These are phyloP conservation scores for Torymus texanus DNA, from an alignment of 2,888 invertebrate species.

Conservation along the genomic window DNA sequence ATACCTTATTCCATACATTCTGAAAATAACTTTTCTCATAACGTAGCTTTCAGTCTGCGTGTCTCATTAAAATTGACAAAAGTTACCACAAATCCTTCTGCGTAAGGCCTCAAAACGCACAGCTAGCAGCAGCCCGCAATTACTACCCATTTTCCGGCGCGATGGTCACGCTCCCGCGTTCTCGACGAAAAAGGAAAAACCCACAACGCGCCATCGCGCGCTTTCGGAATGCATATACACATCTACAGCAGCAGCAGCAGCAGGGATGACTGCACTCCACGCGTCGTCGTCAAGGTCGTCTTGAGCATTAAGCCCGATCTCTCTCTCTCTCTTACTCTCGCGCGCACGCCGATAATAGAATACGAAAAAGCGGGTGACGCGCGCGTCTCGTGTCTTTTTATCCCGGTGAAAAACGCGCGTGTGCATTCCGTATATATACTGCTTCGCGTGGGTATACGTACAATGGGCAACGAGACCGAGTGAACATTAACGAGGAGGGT, in stretches of 20 bases:
- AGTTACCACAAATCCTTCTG: background rate
- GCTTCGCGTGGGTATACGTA: background rate
- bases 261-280: conserved; percentile 16
- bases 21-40: too few species aligned
- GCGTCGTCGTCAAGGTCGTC: conserved; percentile 38
- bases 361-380: conserved; percentile 3
- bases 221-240: too few species aligned
- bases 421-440: too few species aligned
- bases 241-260: background rate
- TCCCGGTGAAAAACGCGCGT: too few species aligned
- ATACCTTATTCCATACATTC: too few species aligned
- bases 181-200: conserved; percentile 3
- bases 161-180: background rate
- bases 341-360: conserved; percentile 29
- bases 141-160: background rate
- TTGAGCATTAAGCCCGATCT: conserved; percentile 48
- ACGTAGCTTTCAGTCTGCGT: too few species aligned
- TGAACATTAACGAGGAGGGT: conserved; percentile 23
- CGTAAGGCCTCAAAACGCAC: background rate
- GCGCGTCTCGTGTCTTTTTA: too few species aligned
- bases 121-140: background rate
- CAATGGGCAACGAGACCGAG: background rate
- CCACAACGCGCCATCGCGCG: background rate
- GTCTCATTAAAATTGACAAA: background rate
- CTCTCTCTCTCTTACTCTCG: background rate